Evolutionary conservation across 2,797 vertebrate species (phyloP), one percentile per base, ranked within the genome.

Genomic region (Phrynocephalus forsythii): DNA sequence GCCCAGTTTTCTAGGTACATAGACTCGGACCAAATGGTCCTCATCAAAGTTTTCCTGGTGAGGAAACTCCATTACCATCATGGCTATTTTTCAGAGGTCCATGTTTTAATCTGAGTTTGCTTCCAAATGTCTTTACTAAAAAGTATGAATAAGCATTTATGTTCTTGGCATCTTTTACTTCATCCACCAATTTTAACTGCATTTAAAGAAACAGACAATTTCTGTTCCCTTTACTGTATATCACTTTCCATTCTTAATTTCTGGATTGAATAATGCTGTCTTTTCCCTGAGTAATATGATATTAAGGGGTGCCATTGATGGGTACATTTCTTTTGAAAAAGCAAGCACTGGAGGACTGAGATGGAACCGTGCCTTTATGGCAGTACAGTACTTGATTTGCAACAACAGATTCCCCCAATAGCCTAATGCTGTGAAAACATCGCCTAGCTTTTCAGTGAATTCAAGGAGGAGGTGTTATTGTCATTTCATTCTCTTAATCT

Each of bases 91-190:
- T 33, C 30, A 72, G 30, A 33, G 5, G 71, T 30, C 71, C 4
- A 6, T 22, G 44, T 44, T 79, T 79, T 22, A 48, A 77, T 56
- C 28, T 15, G 5, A 79, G 16, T 7, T 79, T 83, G 48, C 28
- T 56, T 92, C 67, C 88, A 75, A 86, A 88, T 89, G 93, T 94
- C 50, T 90, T 92, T 94, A 90, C 68, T 93, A 87, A 52, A 79
- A 33, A 30, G 90, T 93, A 92, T 94, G 92, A 92, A 79, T 88
- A 87, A 56, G 4, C 83, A 86, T 50, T 30, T 89, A 91, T 78
- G 81, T 33, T 73, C 87, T 44, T 88, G 82, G 71, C 89, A 87
- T 69, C 73, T 87, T 85, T 81, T 83, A 22, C 87, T 93, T 92
- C 83, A 83, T 88, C 87, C 92, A 63, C 88, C 79, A 87, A 89